Evolutionary conservation across 2,888 invertebrate species (phyloP), one percentile per base, ranked within the genome.

Genomic region (Rosalia funebris): DNA sequence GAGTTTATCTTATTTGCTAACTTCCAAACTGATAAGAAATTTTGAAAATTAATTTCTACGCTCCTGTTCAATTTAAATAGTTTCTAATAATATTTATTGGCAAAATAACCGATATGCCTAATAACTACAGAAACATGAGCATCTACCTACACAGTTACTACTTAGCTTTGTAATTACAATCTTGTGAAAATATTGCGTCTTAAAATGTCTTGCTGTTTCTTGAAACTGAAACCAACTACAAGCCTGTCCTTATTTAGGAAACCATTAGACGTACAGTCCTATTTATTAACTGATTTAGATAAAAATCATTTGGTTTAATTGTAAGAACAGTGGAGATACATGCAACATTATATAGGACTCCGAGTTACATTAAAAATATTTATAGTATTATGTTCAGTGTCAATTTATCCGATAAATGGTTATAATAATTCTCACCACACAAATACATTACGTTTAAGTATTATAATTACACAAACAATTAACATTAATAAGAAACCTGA

Each of bases 341-440:
- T 59, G 62, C 58, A 56, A 58, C 39, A 44, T 34, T 34, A 34
- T 11, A 34, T 34, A 25, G 25, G 3, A 25, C 7, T 25, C 14
- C 11, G n/a, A 48, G 53, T 31, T 19, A 36, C 47, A 45, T 57
- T 56, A 60, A 60, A 60, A 63, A 63, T 60, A 63, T 63, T 63
- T 55, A 63, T 63, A 45, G 46, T 44, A 57, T 57, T 17, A 47
- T 57, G 55, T 63, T 60, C 36, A 54, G 63, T 60, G 57, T 63
- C 63, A 63, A 60, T 60, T 63, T 60, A 63, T 48, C 54, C 32
- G 32, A 44, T 57, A 55, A 63, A 56, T 57, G 56, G 57, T 48
- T 57, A 41, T 45, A 63, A 60, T 63, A 60, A 60, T 57, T 63
- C 63, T 63, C 60, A 57, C 60, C 63, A 60, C 63, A 60, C 57